Evolutionary conservation across 2,888 invertebrate species (phyloP).

Genomic region (Ophioninae sp.): DNA sequence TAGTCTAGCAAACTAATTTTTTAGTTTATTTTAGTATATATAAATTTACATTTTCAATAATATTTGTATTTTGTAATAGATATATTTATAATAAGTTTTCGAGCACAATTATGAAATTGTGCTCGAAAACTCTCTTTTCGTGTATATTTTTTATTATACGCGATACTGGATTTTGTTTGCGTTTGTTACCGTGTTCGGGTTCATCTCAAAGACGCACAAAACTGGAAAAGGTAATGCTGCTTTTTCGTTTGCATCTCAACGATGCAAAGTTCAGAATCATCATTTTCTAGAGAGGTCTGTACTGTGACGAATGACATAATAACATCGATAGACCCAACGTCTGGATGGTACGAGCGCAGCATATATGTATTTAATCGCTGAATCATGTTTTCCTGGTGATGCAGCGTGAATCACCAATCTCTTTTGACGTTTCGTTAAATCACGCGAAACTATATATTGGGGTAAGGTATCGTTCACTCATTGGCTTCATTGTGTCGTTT

Average conservation of each 20-base stretch:
- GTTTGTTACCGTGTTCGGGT: no score
- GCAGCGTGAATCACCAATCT: constrained; percentile 30
- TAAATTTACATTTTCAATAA: no score
- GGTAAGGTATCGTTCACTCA: background rate
- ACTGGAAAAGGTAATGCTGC: no score
- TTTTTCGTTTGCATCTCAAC: no score
- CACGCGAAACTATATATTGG: background rate
- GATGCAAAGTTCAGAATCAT: background rate
- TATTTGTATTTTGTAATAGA: no score
- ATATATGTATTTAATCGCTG: background rate
- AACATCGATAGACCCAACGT: constrained; percentile 7
- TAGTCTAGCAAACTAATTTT: no score
- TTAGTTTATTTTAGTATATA: no score
- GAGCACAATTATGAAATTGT: no score
- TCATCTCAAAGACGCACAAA: background rate
- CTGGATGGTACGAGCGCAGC: constrained; percentile 12
- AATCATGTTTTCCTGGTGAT: constrained; percentile 26
- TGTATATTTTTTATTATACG: no score
- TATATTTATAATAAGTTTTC: no score
- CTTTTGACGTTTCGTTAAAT: background rate
- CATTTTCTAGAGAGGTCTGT: background rate
- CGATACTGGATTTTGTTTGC: no score
- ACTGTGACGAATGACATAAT: background rate
- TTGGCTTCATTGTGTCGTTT: background rate
- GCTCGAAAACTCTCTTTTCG: no score